Conservation (phyloP, 1,140 invertebrate genomes). For the Holcopasites calliopsidis region DNA sequence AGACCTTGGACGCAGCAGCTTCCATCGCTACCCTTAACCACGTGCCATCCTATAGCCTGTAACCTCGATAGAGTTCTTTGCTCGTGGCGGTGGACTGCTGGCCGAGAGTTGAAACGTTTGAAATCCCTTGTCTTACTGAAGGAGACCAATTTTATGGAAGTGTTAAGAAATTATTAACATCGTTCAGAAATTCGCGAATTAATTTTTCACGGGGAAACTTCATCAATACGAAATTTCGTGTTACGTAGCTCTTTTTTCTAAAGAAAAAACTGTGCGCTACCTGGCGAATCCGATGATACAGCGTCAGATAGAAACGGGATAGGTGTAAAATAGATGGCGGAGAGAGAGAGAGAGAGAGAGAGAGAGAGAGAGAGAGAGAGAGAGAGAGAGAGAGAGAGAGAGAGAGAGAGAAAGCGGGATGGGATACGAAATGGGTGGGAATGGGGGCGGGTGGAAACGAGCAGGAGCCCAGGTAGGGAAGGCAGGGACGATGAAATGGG, state of each 20-base stretch:
- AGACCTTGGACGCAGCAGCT: constrained; percentile 33
- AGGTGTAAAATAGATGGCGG: constrained; percentile 31
- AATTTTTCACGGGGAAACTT: background rate
- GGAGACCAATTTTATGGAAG: no score
- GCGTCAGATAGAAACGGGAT: constrained; percentile 9
- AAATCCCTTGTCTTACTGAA: background rate
- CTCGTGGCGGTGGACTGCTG: background rate
- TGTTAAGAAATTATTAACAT: no score
- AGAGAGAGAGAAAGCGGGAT: no score
- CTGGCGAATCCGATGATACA: constrained; percentile 20
- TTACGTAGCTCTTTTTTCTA: no score
- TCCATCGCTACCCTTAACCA: background rate
- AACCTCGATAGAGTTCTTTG: constrained; percentile 11
- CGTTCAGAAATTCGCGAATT: no score
- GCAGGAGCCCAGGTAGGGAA: constrained; percentile 55
- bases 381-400: no score
- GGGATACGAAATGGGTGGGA: constrained; percentile 7
- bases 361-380: no score
- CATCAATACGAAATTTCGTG: no score
- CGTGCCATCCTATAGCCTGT: background rate
- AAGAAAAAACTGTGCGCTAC: constrained; percentile 19
- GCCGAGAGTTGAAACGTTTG: no score
- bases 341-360: constrained; percentile 17
- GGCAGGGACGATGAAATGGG: constrained; percentile 65
- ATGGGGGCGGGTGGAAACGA: constrained; percentile 40